These are phyloP conservation scores for Anarrhichthys ocellatus DNA, from an alignment of 2,113 vertebrate genomes.

Conservation along the genomic window DNA sequence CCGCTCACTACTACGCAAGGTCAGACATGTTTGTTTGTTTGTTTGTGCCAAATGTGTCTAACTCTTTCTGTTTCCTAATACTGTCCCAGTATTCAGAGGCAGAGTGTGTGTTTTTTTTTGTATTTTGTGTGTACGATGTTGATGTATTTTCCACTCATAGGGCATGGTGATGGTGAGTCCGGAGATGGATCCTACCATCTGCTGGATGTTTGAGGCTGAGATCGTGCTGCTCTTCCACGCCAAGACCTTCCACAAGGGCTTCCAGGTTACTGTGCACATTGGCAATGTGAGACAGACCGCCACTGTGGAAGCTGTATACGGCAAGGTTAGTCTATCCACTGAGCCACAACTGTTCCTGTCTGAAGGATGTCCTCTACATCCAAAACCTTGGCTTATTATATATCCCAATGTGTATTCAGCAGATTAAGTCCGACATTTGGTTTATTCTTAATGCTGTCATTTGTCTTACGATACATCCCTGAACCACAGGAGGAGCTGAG, in stretches of 20 bases:
- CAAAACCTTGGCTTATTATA: not conserved
- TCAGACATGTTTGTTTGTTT: slow-evolving; percentile 68
- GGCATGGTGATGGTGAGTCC: slow-evolving; percentile 99
- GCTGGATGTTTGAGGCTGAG: slow-evolving; percentile 97
- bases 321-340: slow-evolving; percentile 87
- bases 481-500: slow-evolving; percentile 91
- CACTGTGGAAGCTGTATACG: slow-evolving; percentile 92
- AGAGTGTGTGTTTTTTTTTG: not conserved
- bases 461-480: slow-evolving; percentile 5
- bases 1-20: slow-evolving; percentile 94
- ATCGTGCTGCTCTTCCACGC: slow-evolving; percentile 97
- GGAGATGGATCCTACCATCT: slow-evolving; percentile 97
- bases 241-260: slow-evolving; percentile 96
- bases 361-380: not conserved
- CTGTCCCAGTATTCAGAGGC: not conserved
- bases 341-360: not conserved
- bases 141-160: slow-evolving; percentile 71
- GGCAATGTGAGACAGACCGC: slow-evolving; percentile 97
- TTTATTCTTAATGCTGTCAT: slow-evolving; percentile 11
- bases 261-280: slow-evolving; percentile 97
- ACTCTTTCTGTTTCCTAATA: not conserved
- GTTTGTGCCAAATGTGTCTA: not conserved
- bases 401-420: not conserved
- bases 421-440: not conserved
- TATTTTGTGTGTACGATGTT: not conserved